Evolutionary conservation across 2,797 vertebrate genomes (phyloP).

Genomic region (Scyliorhinus canicula): DNA sequence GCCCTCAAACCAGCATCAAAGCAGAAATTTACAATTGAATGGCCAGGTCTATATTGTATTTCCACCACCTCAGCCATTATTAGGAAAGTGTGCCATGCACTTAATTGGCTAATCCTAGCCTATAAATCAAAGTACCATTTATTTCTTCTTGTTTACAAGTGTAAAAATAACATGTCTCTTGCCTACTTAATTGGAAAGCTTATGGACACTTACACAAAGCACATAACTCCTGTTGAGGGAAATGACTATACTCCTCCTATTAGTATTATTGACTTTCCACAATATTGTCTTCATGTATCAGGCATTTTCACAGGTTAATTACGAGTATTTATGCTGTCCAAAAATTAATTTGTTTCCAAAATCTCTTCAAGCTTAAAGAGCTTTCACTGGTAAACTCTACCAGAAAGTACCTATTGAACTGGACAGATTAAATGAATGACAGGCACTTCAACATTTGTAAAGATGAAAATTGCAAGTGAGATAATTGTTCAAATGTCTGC

Average conservation of each 20-base stretch:
- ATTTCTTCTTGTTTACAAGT: not conserved
- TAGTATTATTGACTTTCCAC: constrained; percentile 5
- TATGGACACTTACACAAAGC: not conserved
- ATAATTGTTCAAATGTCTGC: not conserved
- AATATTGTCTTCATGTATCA: not conserved
- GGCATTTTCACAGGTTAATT: not conserved
- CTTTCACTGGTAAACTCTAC: not conserved
- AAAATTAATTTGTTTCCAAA: not conserved
- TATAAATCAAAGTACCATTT: not conserved
- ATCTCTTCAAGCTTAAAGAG: not conserved
- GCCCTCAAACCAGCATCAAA: not conserved
- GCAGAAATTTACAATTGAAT: not conserved
- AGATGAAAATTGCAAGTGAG: not conserved
- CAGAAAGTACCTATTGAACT: not conserved
- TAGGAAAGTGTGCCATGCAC: not conserved
- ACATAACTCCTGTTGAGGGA: not conserved
- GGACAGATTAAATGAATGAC: not conserved
- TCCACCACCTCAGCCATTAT: not conserved
- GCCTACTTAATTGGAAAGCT: not conserved
- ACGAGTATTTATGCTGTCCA: not conserved
- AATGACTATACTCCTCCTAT: not conserved
- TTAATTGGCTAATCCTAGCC: not conserved
- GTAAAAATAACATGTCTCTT: not conserved
- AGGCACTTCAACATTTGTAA: not conserved
- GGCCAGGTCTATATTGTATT: not conserved